phyloP scores from a whole-genome alignment of 2,888 invertebrate genomes.

The Agonopterix subpropinquella region DNA sequence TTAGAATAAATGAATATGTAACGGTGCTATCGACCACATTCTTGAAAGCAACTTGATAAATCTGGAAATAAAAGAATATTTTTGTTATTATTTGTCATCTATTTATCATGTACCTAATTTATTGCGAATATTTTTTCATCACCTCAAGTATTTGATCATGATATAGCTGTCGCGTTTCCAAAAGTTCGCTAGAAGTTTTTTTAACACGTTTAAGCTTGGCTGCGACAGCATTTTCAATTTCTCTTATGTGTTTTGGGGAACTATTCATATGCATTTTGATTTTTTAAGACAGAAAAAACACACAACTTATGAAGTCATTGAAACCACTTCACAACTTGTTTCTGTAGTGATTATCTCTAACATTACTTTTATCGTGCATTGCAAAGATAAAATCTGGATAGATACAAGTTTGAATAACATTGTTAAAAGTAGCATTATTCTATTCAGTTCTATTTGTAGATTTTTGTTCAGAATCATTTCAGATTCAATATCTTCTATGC shows the following conservation, averaged over 20 bases:
- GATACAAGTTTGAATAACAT: no score
- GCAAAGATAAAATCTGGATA: no score
- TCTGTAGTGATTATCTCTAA: conserved; percentile 46
- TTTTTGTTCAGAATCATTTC: background rate
- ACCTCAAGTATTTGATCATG: conserved; percentile 41
- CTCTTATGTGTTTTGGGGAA: conserved; percentile 47
- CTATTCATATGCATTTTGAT: conserved; percentile 11
- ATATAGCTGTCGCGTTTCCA: conserved; percentile 45
- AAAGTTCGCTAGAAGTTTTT: conserved; percentile 34
- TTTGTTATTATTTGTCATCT: background rate
- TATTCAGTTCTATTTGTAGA: no score
- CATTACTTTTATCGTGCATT: background rate
- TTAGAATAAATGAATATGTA: conserved; percentile 49
- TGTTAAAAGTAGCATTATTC: no score
- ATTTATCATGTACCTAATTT: background rate
- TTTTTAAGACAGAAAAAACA: background rate
- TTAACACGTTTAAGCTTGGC: conserved; percentile 37
- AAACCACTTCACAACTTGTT: conserved; percentile 19
- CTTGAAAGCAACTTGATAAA: conserved; percentile 53
- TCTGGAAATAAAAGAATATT: conserved; percentile 28
- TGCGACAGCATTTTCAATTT: conserved; percentile 35
- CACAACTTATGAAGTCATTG: background rate
- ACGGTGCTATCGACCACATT: conserved; percentile 41
- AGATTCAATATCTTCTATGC: background rate
- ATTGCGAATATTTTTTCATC: conserved; percentile 22